Evolutionary conservation across 2,888 invertebrate genomes (phyloP), one percentile per base, ranked within the genome.

Genomic region (Parasteatoda lunata): DNA sequence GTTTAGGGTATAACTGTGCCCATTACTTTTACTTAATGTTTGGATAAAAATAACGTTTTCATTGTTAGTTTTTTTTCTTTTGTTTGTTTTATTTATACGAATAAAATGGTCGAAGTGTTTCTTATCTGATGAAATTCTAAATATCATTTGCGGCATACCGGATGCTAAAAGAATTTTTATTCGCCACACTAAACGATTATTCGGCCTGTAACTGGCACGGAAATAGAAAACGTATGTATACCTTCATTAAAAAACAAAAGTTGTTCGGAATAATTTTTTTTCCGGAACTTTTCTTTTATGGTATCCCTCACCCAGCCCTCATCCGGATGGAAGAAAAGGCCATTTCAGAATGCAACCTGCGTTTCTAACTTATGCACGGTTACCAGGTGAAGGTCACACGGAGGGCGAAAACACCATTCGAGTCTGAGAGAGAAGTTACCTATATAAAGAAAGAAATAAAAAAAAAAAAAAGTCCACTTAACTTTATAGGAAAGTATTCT

Each of bases 341-440:
- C 59, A 13, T 9, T 76, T 15, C 49, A 51, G 68, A 73, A 75
- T 75, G 64, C 80, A 72, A 75, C 81, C 59, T 81, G 75, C 68
- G 54, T 69, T 51, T 30, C 78, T 47, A 51, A 11, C 59, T 59
- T 30, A 30, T 30, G n/a, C 48, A 15, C 81, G 81, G 75, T 82
- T 81, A 82, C 13, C 69, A 82, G 82, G 82, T 82, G 82, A 82
- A 82, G 82, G 82, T 82, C 82, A 82, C 8, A 8, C 70, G 49
- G 70, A 82, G 82, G 82, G 70, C 70, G 76, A 11, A 70, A n/a
- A 51, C 65, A 47, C 65, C 66, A 80, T 80, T 80, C 66, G 65
- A 47, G 65, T 64, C 65, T 51, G 52, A 9, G 6, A n/a, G 72
- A 15, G 30, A 45, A 72, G 51, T 45, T 49, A n/a, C 66, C 13